Conservation (phyloP, 2,797 vertebrate genomes). For the Chiroxiphia lanceolata region DNA sequence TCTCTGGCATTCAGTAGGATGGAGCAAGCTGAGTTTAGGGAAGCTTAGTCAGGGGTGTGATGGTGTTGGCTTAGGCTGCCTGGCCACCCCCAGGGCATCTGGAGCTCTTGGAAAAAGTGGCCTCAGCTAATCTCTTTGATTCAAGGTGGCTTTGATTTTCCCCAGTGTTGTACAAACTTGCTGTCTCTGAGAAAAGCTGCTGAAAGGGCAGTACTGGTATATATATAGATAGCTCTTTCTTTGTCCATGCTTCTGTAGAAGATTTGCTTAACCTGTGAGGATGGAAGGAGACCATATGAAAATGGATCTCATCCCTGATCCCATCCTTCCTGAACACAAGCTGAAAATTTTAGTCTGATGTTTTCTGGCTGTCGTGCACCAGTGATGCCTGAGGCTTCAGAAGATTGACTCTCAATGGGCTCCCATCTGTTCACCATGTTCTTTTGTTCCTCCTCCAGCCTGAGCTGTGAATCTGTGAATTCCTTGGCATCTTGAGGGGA, state of each 20-base stretch:
- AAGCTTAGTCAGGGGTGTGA: neutral
- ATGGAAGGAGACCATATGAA: neutral
- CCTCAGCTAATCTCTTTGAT: neutral
- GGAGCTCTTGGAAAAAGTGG: neutral
- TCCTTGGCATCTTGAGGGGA: neutral
- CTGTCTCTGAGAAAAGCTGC: neutral
- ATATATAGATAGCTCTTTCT: neutral
- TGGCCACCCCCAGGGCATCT: neutral
- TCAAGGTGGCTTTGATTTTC: neutral
- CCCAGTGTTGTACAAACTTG: neutral
- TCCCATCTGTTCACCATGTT: neutral
- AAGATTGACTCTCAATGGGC: neutral
- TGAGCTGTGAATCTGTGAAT: neutral
- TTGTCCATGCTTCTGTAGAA: neutral
- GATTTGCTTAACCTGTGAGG: neutral
- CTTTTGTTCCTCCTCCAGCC: neutral
- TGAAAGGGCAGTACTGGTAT: neutral
- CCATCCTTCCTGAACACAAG: neutral
- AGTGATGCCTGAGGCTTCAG: neutral
- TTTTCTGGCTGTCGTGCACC: rapidly evolving
- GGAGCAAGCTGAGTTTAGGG: neutral
- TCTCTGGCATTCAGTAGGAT: neutral
- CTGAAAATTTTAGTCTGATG: neutral
- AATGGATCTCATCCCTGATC: rapidly evolving
- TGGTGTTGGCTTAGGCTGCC: neutral